Evolutionary conservation across 2,888 invertebrate species (phyloP).

Genomic region (Parnassius orleans): DNA sequence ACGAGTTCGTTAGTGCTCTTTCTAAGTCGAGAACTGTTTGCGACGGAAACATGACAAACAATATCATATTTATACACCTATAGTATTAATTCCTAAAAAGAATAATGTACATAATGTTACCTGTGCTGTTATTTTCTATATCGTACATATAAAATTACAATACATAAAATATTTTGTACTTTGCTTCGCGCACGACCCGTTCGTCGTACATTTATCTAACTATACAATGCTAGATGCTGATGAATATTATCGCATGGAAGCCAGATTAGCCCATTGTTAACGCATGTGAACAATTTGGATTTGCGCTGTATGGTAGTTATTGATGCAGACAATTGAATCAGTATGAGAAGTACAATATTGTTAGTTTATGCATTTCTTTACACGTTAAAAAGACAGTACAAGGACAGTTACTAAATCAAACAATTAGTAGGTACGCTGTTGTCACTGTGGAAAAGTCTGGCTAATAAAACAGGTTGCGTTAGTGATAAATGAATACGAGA

Average conservation of each 20-base stretch:
- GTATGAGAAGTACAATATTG: conserved; percentile 79
- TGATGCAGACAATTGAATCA: conserved; percentile 40
- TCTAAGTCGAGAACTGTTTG: conserved; percentile 75
- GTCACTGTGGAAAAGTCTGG: conserved; percentile 28
- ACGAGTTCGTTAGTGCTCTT: conserved; percentile 79
- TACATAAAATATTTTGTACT: conserved; percentile 81
- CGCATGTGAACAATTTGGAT: conserved; percentile 25
- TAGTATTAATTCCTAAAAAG: conserved; percentile 67
- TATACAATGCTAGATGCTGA: conserved; percentile 55
- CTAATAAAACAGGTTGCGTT: conserved; percentile 27
- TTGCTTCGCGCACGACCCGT: conserved; percentile 71
- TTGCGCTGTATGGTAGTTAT: conserved; percentile 27
- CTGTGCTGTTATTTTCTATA: conserved; percentile 73
- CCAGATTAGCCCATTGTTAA: conserved; percentile 11
- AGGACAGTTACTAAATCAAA: conserved; percentile 17
- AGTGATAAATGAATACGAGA: conserved; percentile 25
- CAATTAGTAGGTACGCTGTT: conserved; percentile 27
- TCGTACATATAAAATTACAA: conserved; percentile 77
- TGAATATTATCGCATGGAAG: conserved; percentile 28
- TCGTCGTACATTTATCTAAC: conserved; percentile 67
- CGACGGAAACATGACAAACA: conserved; percentile 78
- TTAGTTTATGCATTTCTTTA: conserved; percentile 49
- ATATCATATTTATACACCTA: conserved; percentile 61
- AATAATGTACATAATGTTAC: conserved; percentile 71
- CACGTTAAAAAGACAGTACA: conserved; percentile 10